phyloP scores from a whole-genome alignment of 1,140 invertebrate genomes.

The Heliothis virescens region DNA sequence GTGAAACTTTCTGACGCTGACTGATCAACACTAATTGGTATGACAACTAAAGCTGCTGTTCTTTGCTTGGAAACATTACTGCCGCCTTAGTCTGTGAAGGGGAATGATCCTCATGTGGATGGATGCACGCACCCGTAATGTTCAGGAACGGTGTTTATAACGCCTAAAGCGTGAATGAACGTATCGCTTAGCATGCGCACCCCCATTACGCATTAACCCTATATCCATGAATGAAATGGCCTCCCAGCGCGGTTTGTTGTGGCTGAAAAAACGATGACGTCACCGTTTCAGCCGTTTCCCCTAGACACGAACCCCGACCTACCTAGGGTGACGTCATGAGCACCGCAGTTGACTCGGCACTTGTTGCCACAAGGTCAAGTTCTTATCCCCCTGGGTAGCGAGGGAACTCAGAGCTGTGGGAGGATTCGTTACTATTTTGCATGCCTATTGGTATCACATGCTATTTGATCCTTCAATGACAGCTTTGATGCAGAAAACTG shows the following conservation, averaged over 20 bases:
- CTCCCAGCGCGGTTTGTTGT: neutral
- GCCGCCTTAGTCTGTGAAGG: too few species aligned
- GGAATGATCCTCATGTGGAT: too few species aligned
- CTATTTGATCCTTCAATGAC: neutral
- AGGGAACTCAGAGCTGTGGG: neutral
- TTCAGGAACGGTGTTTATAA: too few species aligned
- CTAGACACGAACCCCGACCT: constrained; percentile 12
- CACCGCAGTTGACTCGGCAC: neutral
- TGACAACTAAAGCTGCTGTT: too few species aligned
- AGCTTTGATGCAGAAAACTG: neutral
- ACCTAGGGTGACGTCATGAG: neutral
- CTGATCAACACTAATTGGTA: too few species aligned
- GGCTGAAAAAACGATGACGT: constrained; percentile 23
- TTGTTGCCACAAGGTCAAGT: constrained; percentile 24
- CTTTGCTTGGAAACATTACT: too few species aligned
- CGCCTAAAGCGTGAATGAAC: neutral
- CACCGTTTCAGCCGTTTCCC: constrained; percentile 16
- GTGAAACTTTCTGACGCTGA: too few species aligned
- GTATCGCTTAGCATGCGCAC: neutral
- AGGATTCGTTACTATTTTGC: neutral
- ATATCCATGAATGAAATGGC: neutral
- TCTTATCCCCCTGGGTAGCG: neutral
- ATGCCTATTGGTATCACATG: neutral
- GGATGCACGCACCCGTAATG: too few species aligned
- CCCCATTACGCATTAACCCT: neutral